A percentile compares a stretch with the other conserved stretches of the same genome.
Conservation (phyloP, 1,140 invertebrate species). For the Bemisia tabaci region DNA sequence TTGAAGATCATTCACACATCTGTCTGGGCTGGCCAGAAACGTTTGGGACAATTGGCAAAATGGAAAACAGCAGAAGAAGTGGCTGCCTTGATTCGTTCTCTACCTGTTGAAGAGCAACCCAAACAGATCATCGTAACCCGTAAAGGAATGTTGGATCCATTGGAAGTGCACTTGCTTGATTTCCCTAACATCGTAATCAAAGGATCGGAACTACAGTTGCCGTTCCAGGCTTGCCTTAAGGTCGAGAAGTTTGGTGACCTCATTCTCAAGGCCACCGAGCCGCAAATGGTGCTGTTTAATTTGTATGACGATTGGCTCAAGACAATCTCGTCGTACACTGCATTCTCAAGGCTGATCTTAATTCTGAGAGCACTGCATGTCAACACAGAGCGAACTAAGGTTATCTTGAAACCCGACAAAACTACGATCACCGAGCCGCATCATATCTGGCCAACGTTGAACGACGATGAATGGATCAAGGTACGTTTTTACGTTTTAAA, state of each 20-base stretch:
- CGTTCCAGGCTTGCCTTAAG: conserved; percentile 98
- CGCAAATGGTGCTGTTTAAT: conserved; percentile 99
- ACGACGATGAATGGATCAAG: conserved; percentile 99
- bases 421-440: conserved; percentile 97
- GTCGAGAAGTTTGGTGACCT: conserved; percentile 99
- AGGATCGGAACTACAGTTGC: conserved; percentile 90
- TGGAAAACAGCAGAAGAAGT: conserved; percentile 99
- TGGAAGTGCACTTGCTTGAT: conserved; percentile 96
- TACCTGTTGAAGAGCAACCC: conserved; percentile 98
- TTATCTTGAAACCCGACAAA: conserved; percentile 92
- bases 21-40: conserved; percentile 96
- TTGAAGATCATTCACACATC: conserved; percentile 99
- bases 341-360: conserved; percentile 93
- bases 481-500: too few relatives aligned
- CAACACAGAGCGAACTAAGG: conserved; percentile 97
- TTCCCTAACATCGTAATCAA: conserved; percentile 99
- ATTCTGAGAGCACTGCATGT: conserved; percentile 95
- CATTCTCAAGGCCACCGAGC: conserved; percentile 97
- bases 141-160: conserved; percentile 98
- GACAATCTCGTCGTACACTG: conserved; percentile 88
- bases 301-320: conserved; percentile 99
- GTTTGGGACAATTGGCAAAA: conserved; percentile 78
- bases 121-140: conserved; percentile 99
- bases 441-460: conserved; percentile 97
- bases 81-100: conserved; percentile 92